phyloP scores from a whole-genome alignment of 1,140 invertebrate species.

The Drosophila parabipectinata region DNA sequence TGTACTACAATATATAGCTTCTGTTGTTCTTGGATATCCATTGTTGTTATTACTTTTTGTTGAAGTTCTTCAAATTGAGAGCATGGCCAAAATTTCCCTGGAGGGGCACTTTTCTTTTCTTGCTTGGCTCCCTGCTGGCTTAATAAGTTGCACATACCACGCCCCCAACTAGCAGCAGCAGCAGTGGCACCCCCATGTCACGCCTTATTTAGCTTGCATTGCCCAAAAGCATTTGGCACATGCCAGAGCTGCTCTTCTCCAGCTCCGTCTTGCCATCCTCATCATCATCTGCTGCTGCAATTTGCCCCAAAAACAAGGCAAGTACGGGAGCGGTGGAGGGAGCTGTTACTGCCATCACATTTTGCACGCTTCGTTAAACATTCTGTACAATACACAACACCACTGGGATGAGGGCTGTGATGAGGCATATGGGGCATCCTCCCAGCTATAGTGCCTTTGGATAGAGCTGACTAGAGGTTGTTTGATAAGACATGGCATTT shows the following conservation, averaged over 20 bases:
- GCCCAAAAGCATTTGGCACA: slow-evolving; percentile 46
- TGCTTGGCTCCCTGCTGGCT: background rate
- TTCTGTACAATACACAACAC: slow-evolving; percentile 62
- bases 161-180: background rate
- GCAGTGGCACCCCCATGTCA: slow-evolving; percentile 15
- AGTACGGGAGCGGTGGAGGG: background rate
- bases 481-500: no score
- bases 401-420: slow-evolving; percentile 6
- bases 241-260: slow-evolving; percentile 19
- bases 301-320: background rate
- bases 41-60: slow-evolving; percentile 25
- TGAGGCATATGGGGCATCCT: slow-evolving; percentile 1
- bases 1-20: background rate
- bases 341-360: slow-evolving; percentile 59
- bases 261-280: slow-evolving; percentile 8
- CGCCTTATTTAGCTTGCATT: slow-evolving; percentile 48
- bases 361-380: slow-evolving; percentile 80
- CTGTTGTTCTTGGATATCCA: slow-evolving; percentile 31
- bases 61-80: slow-evolving; percentile 12
- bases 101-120: slow-evolving; percentile 5
- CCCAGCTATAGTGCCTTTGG: slow-evolving; percentile 1
- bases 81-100: slow-evolving; percentile 27
- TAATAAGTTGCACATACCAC: slow-evolving; percentile 58
- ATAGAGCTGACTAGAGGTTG: no score
- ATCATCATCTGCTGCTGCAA: background rate